These are phyloP conservation scores for Scaptodrosophila latifasciaeformis DNA, from an alignment of 2,888 invertebrate genomes.

Conservation along the genomic window DNA sequence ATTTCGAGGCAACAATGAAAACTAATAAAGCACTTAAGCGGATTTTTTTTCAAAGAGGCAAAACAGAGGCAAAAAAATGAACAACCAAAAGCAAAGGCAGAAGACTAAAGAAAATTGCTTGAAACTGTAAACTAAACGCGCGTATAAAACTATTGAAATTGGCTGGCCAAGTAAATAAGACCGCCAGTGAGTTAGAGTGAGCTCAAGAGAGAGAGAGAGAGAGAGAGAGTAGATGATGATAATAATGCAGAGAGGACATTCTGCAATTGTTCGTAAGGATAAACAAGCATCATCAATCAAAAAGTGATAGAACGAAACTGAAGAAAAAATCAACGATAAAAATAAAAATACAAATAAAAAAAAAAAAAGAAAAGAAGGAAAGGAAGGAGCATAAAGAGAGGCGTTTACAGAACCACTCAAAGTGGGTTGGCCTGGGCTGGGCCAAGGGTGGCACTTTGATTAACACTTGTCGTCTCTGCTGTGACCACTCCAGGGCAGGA, in stretches of 20 bases:
- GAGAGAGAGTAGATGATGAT: background rate
- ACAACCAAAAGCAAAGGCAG: slow-evolving; percentile 2
- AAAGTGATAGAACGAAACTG: slow-evolving; percentile 18
- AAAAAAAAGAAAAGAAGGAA: background rate
- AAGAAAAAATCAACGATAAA: no score
- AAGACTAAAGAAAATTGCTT: slow-evolving; percentile 9
- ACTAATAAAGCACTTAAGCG: slow-evolving; percentile 64
- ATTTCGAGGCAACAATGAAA: slow-evolving; percentile 53
- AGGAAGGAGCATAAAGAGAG: background rate
- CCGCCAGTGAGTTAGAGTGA: no score
- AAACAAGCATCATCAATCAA: slow-evolving; percentile 41
- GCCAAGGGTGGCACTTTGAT: slow-evolving; percentile 11
- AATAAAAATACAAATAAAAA: no score
- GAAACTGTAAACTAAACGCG: slow-evolving; percentile 5
- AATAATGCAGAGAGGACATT: slow-evolving; percentile 18
- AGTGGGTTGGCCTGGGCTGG: background rate
- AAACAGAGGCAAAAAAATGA: background rate
- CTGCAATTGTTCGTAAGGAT: slow-evolving; percentile 21
- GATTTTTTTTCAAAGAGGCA: slow-evolving; percentile 39
- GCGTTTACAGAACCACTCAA: background rate
- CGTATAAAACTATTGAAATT: no score
- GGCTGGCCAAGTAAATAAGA: no score
- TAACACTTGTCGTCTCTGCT: slow-evolving; percentile 13
- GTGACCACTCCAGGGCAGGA: no score
- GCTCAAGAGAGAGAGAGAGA: slow-evolving; percentile 6